Base-by-base conservation (phyloP, 2,113 vertebrate species). In the Aplodontia rufa region DNA sequence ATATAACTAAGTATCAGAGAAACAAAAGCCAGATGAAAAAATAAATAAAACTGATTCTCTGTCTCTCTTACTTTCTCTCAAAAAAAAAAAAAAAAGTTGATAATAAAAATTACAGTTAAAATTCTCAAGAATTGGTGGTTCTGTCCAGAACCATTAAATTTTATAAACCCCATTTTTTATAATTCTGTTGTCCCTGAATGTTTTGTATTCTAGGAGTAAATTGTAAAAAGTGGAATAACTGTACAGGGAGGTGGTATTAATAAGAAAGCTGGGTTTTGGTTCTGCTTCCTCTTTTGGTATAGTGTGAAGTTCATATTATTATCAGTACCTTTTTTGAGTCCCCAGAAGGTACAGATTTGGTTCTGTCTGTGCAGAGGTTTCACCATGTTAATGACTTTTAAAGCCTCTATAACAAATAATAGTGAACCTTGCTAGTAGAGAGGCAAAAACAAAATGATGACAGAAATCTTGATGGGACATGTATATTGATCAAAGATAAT, bases 261-360 rank as follows among this genome's bases (percentile, higher is more conserved):
- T 45, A 85, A 71, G 76, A 81, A 90, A 75, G 49, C 74, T 69
- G 80, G 58, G 47, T 75, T 88, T 87, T 78, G n/a, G 7, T 78
- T 94, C 60, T 83, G 13, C 32, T 93, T 91, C 84, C 82, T 94
- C 12, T 87, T 92, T 51, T 85, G 83, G 16, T 51, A 1, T 55
- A 80, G 24, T 42, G 2, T n/a, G 11, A 84, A 24, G 28, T 81
- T 76, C 28, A 17, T 85, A 6, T 90, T 74, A 28, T 45, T 82
- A 72, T 51, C 75, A 51, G 30, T 68, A 45, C 13, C 71, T 93
- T 92, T 78, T 91, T 11, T 87, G 22, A 87, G 79, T 89, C n/a
- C 10, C 2, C 35, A 45, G 5, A 26, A 76, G 20, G 6, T 88
- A 58, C 72, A 55, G 20, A 42, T 55, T 28, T 71, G 17, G 35